Conservation (phyloP, 2,888 invertebrate species). For the Thalpophila matura region DNA sequence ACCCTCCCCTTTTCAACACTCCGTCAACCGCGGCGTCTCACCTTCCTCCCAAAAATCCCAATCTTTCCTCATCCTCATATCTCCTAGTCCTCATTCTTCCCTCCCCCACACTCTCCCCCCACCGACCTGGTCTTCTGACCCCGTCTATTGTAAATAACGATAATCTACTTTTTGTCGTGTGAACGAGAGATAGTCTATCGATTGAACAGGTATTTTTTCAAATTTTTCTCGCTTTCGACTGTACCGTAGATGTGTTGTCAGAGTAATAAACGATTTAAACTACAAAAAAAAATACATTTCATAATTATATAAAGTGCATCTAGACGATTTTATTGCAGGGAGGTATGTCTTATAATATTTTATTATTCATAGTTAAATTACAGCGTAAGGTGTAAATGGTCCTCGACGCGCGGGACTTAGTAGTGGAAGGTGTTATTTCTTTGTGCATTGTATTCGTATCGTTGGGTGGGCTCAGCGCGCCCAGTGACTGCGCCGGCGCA, state of each 20-base stretch:
- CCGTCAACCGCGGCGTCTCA: slow-evolving; percentile 83
- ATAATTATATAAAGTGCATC: slow-evolving; percentile 87
- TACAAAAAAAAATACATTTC: slow-evolving; percentile 87
- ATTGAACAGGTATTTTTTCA: slow-evolving; percentile 91
- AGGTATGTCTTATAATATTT: slow-evolving; percentile 89
- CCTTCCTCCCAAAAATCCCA: slow-evolving; percentile 57
- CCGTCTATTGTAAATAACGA: slow-evolving; percentile 90
- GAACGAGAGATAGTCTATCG: slow-evolving; percentile 89
- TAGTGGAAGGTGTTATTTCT: slow-evolving; percentile 75
- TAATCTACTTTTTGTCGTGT: slow-evolving; percentile 90
- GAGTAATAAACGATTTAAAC: slow-evolving; percentile 87
- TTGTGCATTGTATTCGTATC: slow-evolving; percentile 63
- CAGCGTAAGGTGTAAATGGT: slow-evolving; percentile 85
- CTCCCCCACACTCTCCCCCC: slow-evolving; percentile 61
- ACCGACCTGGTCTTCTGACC: slow-evolving; percentile 69
- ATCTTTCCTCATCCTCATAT: slow-evolving; percentile 63
- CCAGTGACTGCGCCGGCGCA: no score
- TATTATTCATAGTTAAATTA: slow-evolving; percentile 89
- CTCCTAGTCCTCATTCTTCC: slow-evolving; percentile 59
- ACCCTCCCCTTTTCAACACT: slow-evolving; percentile 73
- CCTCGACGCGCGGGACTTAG: slow-evolving; percentile 81
- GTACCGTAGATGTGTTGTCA: slow-evolving; percentile 91
- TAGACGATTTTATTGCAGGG: slow-evolving; percentile 89
- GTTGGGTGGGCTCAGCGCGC: slow-evolving; percentile 61
- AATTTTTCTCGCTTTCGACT: slow-evolving; percentile 90